phyloP scores from a whole-genome alignment of 2,113 vertebrate species.

The Rhinoptilus africanus region DNA sequence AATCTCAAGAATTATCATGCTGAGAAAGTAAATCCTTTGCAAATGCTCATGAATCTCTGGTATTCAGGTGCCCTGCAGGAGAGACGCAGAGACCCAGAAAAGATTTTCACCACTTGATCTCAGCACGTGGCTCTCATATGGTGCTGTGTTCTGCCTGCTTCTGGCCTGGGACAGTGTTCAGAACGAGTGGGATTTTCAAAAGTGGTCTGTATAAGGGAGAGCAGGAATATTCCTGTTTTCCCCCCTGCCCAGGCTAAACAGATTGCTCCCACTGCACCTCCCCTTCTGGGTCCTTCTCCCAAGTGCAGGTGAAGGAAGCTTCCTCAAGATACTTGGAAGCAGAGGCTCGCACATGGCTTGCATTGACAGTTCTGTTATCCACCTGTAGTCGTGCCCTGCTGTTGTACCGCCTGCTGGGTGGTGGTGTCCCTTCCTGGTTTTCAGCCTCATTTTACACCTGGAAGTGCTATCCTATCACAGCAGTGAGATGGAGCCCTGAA shows the following conservation, averaged over 20 bases:
- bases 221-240: not conserved
- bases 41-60: not conserved
- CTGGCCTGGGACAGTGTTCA: not conserved
- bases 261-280: not conserved
- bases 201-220: not conserved
- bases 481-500: not conserved
- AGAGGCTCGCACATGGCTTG: not conserved
- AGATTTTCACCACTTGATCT: not conserved
- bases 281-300: not conserved
- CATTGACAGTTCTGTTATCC: not conserved
- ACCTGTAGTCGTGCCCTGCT: not conserved
- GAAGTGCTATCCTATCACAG: not conserved
- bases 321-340: not conserved
- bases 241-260: not conserved
- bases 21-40: not conserved
- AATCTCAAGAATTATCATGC: not conserved
- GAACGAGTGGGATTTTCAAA: not conserved
- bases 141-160: not conserved
- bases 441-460: not conserved
- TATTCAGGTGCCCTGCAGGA: slow-evolving; percentile 21
- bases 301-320: not conserved
- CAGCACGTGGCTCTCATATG: slow-evolving; percentile 3
- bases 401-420: not conserved
- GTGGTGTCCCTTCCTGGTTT: not conserved
- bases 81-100: not conserved